Evolutionary conservation across 2,888 invertebrate species (phyloP).

Genomic region (Scotopteryx bipunctaria): DNA sequence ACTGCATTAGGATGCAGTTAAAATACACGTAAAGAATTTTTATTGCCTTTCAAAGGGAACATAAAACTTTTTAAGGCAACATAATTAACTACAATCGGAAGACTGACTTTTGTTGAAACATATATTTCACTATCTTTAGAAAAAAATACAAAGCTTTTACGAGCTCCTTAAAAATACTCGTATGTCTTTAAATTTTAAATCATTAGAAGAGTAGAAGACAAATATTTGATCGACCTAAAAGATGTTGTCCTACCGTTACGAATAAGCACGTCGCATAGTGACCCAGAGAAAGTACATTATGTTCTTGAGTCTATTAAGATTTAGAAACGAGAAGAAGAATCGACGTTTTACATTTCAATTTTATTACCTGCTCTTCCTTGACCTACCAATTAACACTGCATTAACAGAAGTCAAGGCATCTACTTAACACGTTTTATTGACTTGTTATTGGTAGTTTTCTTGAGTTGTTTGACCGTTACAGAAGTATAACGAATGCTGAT

Average conservation of each 20-base stretch:
- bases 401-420: slow-evolving; percentile 41
- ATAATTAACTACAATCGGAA: slow-evolving; percentile 56
- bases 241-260: slow-evolving; percentile 55
- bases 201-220: slow-evolving; percentile 43
- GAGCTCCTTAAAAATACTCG: slow-evolving; percentile 2
- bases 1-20: slow-evolving; percentile 66
- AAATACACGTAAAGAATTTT: slow-evolving; percentile 69
- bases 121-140: slow-evolving; percentile 32
- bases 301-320: slow-evolving; percentile 12
- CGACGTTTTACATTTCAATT: slow-evolving; percentile 41
- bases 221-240: slow-evolving; percentile 44
- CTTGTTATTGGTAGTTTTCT: slow-evolving; percentile 33
- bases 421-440: slow-evolving; percentile 44
- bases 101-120: slow-evolving; percentile 37
- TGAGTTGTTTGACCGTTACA: slow-evolving; percentile 29
- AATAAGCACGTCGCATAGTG: slow-evolving; percentile 43
- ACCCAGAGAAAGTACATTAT: slow-evolving; percentile 49
- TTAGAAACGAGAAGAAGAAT: slow-evolving; percentile 25
- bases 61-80: slow-evolving; percentile 61
- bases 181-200: not conserved
- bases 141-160: not conserved
- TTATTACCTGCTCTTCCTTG: slow-evolving; percentile 49
- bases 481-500: slow-evolving; percentile 36
- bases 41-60: slow-evolving; percentile 62
- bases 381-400: slow-evolving; percentile 45